Base-by-base conservation (phyloP, 2,888 invertebrate genomes). In the Anoncus sp. region DNA sequence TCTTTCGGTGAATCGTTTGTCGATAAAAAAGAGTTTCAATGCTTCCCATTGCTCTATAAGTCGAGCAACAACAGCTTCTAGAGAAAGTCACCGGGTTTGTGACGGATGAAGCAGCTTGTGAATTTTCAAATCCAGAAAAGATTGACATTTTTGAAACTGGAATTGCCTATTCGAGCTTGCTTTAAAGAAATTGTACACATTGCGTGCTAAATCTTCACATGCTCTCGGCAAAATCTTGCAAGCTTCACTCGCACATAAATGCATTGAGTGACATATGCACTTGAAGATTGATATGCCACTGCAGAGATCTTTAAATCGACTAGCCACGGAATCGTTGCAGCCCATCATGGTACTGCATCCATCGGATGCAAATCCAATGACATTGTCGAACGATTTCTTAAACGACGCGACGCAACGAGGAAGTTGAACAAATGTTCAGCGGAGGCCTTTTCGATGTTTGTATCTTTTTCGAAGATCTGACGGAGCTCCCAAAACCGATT, bases 231-330 rank as follows among this genome's bases (percentile, higher is more conserved):
- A 63, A 47, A 62, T 27, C 75, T 88, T 85, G 70, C 86, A 87
- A 5, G 86, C 87, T 65, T 85, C 82, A 69, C 83, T 85, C 18
- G 85, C 86, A 59, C 87, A 88, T 14, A 88, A 65, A 79, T 87
- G 86, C 60, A 85, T 43, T 0, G 86, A 87, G 73, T 89, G 88
- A 51, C 87, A 88, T 20, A 87, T 72, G 45, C 87, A 89, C 79
- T 87, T 87, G 0, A 83, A 55, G 27, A 85, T 83, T 9, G 14
- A 22, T 20, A 80, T 66, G 24, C 73, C 72, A 43, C 73, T 76
- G 12, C 51, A 76, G 65, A 85, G 82, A 40, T 81, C 43, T 35
- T 27, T 12, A 84, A 84, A 81, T 70, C 84, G 55, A 20, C 73
- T 79, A 16, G 85, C 77, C 6, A 88, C 88, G 1, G 86, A 87